Evolutionary conservation across 1,140 invertebrate genomes (phyloP).

Genomic region (Drosophila mayri): DNA sequence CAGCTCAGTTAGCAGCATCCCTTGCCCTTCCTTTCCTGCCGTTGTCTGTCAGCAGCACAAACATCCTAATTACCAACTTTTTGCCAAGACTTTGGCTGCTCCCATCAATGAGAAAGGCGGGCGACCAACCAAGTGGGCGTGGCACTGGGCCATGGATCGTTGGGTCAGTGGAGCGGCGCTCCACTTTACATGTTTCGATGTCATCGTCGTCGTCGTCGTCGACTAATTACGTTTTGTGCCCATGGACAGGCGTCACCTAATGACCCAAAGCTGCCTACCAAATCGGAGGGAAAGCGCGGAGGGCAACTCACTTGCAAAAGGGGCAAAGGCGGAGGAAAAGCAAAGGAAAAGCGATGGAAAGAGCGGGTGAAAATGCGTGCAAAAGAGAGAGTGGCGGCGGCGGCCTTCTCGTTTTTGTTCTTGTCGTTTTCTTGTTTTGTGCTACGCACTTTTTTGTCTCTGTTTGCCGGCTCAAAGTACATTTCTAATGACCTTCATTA

Average conservation of each 20-base stretch:
- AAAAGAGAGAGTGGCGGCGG: constrained; percentile 12
- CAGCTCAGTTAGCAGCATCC: neutral
- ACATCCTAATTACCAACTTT: constrained; percentile 83
- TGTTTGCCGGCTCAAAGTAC: constrained; percentile 47
- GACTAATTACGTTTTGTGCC: constrained; percentile 75
- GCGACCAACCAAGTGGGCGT: neutral
- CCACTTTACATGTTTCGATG: constrained; percentile 81
- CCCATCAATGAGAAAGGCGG: constrained; percentile 43
- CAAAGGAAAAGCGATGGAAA: constrained; percentile 4
- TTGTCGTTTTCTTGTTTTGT: constrained; percentile 11
- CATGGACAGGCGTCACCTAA: constrained; percentile 80
- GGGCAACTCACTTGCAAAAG: neutral
- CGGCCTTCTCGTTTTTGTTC: neutral
- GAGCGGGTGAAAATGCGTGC: constrained; percentile 45
- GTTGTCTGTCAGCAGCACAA: constrained; percentile 58
- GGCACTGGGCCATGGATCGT: constrained; percentile 43
- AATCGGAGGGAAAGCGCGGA: constrained; percentile 22
- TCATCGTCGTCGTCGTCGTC: constrained; percentile 48
- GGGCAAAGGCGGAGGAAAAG: neutral
- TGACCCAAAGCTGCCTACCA: constrained; percentile 77
- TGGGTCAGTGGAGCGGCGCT: constrained; percentile 76
- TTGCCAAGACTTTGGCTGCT: constrained; percentile 55
- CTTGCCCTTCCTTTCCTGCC: neutral
- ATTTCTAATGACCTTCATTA: constrained; percentile 82
- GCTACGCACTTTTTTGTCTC: constrained; percentile 54